Base-by-base conservation (phyloP, 2,113 vertebrate genomes). In the Prochilodus magdalenae region DNA sequence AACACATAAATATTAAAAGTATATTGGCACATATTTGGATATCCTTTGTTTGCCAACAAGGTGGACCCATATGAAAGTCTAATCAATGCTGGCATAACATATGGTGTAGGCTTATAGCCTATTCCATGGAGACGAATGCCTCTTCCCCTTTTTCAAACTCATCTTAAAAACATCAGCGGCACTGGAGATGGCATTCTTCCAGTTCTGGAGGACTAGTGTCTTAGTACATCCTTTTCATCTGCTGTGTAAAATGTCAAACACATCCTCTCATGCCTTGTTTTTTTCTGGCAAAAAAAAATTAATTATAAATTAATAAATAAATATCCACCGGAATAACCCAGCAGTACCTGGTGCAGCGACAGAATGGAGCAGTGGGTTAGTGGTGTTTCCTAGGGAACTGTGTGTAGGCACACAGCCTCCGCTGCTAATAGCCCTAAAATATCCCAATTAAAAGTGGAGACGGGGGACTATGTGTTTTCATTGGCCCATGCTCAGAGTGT, bases 401-500 rank as follows among this genome's bases (percentile, higher is more conserved):
- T 69, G 77, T 65, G 83, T 47, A 67, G 63, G 72, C 67, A 77
- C 75, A 65, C 79, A 70, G 83, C 51, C 71, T 84, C 77, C 30
- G 4, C 70, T 76, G 67, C 77, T 89, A 87, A 87, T 89, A 80
- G 79, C 75, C 69, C 73, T 84, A 84, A 87, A 87, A 84, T 80
- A 80, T 84, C 82, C 77, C 86, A 89, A 89, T 89, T 89, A 87
- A 84, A 86, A 84, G 51, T 86, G 83, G 82, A 84, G 73, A 83
- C 88, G 72, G 83, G 88, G 88, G 84, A 89, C 74, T 85, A 33
- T 81, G 81, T 83, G 88, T 86, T 89, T 89, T 86, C 84, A 76
- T 83, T 86, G 86, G 88, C 86, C 73, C 57, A n/a, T 85, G 75
- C 75, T 80, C 65, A 75, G 80, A 80, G 57, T 73, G 70, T 60